Evolutionary conservation across 1,140 invertebrate genomes (phyloP).

Genomic region (Aphidius ervi): DNA sequence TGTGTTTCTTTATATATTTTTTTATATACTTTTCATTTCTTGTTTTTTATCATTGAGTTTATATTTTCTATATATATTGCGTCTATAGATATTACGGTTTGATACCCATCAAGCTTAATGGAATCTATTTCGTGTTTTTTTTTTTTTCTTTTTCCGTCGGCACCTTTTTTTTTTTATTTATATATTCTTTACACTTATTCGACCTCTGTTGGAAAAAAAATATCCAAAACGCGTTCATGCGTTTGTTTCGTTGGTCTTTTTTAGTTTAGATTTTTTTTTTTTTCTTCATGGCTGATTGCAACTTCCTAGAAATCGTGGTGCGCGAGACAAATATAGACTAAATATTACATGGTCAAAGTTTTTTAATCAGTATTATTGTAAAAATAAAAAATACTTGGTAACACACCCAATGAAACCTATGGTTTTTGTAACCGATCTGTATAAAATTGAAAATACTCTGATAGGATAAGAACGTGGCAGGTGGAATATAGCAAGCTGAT

Average conservation of each 20-base stretch:
- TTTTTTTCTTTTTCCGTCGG: not conserved
- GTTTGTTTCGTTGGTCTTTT: conserved; percentile 2
- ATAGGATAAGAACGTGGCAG: not conserved
- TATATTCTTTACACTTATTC: not conserved
- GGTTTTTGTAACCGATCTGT: too few species aligned
- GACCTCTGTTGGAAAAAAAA: too few species aligned
- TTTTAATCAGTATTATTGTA: not conserved
- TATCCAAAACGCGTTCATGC: conserved; percentile 13
- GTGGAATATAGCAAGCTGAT: not conserved
- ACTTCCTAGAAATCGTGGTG: conserved; percentile 4
- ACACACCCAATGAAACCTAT: too few species aligned
- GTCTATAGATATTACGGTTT: conserved; percentile 19
- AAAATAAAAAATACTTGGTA: too few species aligned
- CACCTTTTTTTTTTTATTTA: conserved; percentile 20
- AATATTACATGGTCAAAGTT: not conserved
- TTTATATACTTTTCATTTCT: conserved; percentile 1
- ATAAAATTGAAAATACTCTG: conserved; percentile 2
- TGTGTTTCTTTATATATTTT: not conserved
- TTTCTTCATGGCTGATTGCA: conserved; percentile 13
- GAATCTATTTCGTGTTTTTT: conserved; percentile 3
- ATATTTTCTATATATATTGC: not conserved
- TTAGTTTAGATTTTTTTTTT: conserved; percentile 14
- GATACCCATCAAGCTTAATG: conserved; percentile 17
- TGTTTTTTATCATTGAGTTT: conserved; percentile 1
- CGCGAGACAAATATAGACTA: not conserved